These are phyloP conservation scores for Notiomystis cincta DNA, from an alignment of 2,113 vertebrate species.

Conservation along the genomic window DNA sequence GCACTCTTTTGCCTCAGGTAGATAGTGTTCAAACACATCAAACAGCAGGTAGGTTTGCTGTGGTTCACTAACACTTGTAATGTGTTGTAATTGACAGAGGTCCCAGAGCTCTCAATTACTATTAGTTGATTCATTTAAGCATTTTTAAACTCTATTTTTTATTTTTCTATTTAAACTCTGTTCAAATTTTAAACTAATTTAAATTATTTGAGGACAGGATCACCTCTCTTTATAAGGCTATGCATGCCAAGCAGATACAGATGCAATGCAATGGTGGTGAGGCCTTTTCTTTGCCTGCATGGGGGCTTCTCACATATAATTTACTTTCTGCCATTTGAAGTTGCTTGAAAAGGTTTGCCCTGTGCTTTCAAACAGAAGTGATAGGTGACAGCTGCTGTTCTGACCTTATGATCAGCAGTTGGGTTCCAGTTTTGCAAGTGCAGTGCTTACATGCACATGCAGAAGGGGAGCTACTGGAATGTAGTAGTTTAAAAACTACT, in stretches of 20 bases:
- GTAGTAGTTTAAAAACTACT: neutral
- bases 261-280: neutral
- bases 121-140: neutral
- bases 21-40: slow-evolving; percentile 85
- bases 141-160: neutral
- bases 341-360: neutral
- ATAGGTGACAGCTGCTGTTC: neutral
- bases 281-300: neutral
- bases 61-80: neutral
- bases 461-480: neutral
- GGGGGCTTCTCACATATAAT: neutral
- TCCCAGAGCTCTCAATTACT: neutral
- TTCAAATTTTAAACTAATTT: neutral
- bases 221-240: neutral
- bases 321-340: neutral
- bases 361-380: neutral
- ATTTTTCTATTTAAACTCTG: neutral
- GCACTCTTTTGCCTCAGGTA: slow-evolving; percentile 80
- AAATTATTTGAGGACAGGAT: neutral
- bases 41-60: slow-evolving; percentile 79
- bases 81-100: neutral
- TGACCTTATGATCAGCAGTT: neutral
- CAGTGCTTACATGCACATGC: fast-evolving
- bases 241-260: fast-evolving
- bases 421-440: neutral